Conservation (phyloP, 1,140 invertebrate species). For the Mylabris phalerata region DNA sequence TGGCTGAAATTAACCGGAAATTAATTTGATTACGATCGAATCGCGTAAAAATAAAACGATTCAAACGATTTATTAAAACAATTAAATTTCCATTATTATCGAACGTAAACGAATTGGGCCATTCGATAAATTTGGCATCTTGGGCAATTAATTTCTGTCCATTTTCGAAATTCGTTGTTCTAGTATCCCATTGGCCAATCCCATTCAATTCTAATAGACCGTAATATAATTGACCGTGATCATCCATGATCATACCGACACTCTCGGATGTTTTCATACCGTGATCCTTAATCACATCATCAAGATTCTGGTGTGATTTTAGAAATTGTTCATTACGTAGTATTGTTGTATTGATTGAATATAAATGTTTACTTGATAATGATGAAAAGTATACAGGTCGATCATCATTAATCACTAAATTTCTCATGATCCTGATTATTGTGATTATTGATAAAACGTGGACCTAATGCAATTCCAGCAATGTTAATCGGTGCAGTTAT, state of each 20-base stretch:
- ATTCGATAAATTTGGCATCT: constrained; percentile 60
- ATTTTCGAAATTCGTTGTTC: constrained; percentile 39
- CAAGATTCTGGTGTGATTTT: constrained; percentile 22
- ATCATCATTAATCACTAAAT: constrained; percentile 36
- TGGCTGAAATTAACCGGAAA: constrained; percentile 37
- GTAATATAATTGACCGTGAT: constrained; percentile 57
- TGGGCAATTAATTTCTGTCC: constrained; percentile 52
- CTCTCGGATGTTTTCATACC: constrained; percentile 58
- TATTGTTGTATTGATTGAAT: constrained; percentile 51
- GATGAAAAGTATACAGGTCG: constrained; percentile 59
- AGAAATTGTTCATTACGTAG: constrained; percentile 47
- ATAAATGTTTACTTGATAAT: constrained; percentile 57
- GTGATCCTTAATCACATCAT: constrained; percentile 45
- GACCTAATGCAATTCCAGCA: constrained; percentile 61
- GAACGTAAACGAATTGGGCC: constrained; percentile 62
- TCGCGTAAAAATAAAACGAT: constrained; percentile 46
- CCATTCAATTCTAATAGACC: constrained; percentile 58
- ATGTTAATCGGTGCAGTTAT: constrained; percentile 51
- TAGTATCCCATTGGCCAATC: constrained; percentile 58
- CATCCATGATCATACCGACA: constrained; percentile 65
- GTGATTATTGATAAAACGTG: constrained; percentile 22
- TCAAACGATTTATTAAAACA: constrained; percentile 58
- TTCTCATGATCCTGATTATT: constrained; percentile 5
- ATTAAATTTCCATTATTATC: constrained; percentile 57
- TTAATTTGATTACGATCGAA: constrained; percentile 35